These are phyloP conservation scores for Heliconius eleuchia DNA, from an alignment of 1,140 invertebrate genomes.

Conservation along the genomic window DNA sequence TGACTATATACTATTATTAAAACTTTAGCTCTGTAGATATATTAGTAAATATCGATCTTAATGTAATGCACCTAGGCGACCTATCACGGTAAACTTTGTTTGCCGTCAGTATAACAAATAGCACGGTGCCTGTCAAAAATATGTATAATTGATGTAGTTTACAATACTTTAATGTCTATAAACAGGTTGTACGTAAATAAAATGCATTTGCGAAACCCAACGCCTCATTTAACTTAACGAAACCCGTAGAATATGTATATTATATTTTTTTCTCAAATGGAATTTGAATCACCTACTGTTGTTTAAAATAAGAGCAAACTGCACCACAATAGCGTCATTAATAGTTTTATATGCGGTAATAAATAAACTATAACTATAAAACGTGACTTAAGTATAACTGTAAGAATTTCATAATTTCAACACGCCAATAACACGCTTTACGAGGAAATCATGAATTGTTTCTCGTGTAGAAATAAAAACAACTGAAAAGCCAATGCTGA, in stretches of 20 bases:
- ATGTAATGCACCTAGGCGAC: too few relatives aligned
- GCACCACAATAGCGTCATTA: not conserved
- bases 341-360: not conserved
- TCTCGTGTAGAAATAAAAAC: not conserved
- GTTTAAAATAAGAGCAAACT: not conserved
- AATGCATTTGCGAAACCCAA: too few relatives aligned
- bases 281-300: not conserved
- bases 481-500: not conserved
- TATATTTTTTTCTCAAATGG: not conserved
- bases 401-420: conserved; percentile 5
- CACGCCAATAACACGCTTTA: not conserved
- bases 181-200: too few relatives aligned
- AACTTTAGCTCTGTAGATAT: too few relatives aligned
- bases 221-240: too few relatives aligned
- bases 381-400: not conserved
- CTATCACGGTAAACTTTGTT: too few relatives aligned
- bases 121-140: too few relatives aligned
- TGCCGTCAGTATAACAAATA: too few relatives aligned
- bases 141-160: not conserved
- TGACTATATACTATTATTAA: too few relatives aligned
- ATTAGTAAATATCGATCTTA: too few relatives aligned
- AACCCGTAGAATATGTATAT: too few relatives aligned
- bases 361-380: not conserved
- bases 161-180: not conserved
- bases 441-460: not conserved